Conservation (phyloP, 2,888 invertebrate species). For the Gandaritis pyraliata region DNA sequence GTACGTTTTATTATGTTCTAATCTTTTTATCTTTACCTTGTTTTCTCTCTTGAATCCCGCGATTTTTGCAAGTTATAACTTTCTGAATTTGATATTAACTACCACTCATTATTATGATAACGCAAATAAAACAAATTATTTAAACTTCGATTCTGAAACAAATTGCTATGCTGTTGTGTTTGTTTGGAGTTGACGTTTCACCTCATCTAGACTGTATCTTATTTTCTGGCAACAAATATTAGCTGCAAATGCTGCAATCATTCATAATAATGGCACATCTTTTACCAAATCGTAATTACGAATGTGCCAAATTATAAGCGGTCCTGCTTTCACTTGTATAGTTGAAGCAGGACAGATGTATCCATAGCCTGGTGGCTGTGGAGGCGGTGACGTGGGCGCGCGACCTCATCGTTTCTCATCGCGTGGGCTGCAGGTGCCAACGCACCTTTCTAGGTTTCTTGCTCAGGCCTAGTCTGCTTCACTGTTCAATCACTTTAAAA, state of each 20-base stretch:
- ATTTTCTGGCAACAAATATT: conserved; percentile 27
- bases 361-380: conserved; percentile 40
- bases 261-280: conserved; percentile 20
- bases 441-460: conserved; percentile 74
- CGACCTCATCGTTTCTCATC: conserved; percentile 60
- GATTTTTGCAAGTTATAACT: conserved; percentile 21
- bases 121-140: not conserved
- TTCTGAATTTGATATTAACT: conserved; percentile 19
- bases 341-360: conserved; percentile 32
- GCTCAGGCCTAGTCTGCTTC: conserved; percentile 2
- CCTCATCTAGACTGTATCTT: not conserved
- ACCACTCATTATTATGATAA: not conserved
- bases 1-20: conserved; percentile 28
- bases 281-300: conserved; percentile 31
- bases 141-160: not conserved
- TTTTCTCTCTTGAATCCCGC: conserved; percentile 31
- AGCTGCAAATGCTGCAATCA: conserved; percentile 18
- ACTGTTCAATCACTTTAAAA: not conserved
- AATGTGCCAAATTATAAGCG: conserved; percentile 41
- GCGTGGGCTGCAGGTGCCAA: conserved; percentile 81
- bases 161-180: too few species aligned
- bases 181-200: not conserved
- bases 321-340: conserved; percentile 41
- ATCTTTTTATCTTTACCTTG: conserved; percentile 31
- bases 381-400: conserved; percentile 63